Percentiles rank a stretch among this genome's conserved stretches.
These are phyloP conservation scores for Tribolium madens DNA, from an alignment of 1,140 invertebrate genomes.

Conservation along the genomic window DNA sequence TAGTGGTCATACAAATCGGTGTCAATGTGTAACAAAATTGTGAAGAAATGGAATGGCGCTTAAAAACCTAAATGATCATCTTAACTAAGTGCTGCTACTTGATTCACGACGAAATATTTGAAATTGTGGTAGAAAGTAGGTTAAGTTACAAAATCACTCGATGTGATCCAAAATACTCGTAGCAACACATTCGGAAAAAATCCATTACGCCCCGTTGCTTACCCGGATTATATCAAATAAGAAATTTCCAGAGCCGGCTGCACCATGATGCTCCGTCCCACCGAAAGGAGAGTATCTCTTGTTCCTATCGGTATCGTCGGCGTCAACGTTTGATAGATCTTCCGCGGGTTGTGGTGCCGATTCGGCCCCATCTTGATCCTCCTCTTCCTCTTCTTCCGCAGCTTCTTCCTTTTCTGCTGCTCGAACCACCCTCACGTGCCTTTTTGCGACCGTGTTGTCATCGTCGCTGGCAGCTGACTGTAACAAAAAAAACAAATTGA, in stretches of 20 bases:
- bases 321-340: slow-evolving; percentile 69
- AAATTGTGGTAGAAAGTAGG: slow-evolving; percentile 10
- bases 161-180: slow-evolving; percentile 6
- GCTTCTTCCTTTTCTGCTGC: slow-evolving; percentile 63
- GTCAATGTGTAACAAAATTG: slow-evolving; percentile 8
- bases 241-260: slow-evolving; percentile 84
- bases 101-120: slow-evolving; percentile 1
- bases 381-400: slow-evolving; percentile 58
- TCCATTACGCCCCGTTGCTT: slow-evolving; percentile 61
- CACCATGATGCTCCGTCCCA: slow-evolving; percentile 67
- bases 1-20: slow-evolving; percentile 10
- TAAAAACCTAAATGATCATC: slow-evolving; percentile 23
- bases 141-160: slow-evolving; percentile 20
- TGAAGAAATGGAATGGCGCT: slow-evolving; percentile 22
- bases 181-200: slow-evolving; percentile 10
- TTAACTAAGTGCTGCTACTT: slow-evolving; percentile 22
- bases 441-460: slow-evolving; percentile 69
- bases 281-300: slow-evolving; percentile 82
- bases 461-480: slow-evolving; percentile 67
- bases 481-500: slow-evolving; percentile 56
- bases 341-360: slow-evolving; percentile 68
- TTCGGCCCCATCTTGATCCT: slow-evolving; percentile 69
- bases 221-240: slow-evolving; percentile 89
- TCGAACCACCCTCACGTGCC: slow-evolving; percentile 63
- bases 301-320: slow-evolving; percentile 82